These are phyloP conservation scores for Artibeus jamaicensis DNA, from an alignment of 2,797 vertebrate genomes.

Conservation along the genomic window DNA sequence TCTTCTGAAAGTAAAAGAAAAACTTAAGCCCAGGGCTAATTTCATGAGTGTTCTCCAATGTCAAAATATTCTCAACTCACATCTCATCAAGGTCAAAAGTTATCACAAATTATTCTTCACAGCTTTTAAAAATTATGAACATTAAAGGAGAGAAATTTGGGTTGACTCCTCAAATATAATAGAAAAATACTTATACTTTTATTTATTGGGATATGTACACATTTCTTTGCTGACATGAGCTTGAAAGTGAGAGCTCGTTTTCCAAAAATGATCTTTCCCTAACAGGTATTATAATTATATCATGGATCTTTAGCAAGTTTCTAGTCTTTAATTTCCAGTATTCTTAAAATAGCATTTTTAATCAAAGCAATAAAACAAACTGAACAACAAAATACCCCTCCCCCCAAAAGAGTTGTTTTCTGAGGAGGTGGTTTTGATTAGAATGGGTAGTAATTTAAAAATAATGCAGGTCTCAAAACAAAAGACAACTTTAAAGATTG, in stretches of 20 bases:
- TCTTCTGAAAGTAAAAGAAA: background rate
- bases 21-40: background rate
- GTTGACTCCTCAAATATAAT: background rate
- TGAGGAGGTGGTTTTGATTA: constrained; percentile 77
- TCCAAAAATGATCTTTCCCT: background rate
- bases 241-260: background rate
- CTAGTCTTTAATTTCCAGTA: constrained; percentile 60
- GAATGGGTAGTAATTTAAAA: constrained; percentile 76
- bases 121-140: constrained; percentile 13
- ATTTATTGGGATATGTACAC: background rate
- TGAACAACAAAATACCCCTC: background rate
- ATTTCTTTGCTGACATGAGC: background rate
- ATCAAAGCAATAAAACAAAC: background rate
- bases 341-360: constrained; percentile 66
- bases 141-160: background rate
- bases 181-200: background rate
- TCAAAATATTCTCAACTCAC: constrained; percentile 25
- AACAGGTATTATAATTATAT: constrained; percentile 49
- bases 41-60: background rate
- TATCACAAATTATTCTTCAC: background rate
- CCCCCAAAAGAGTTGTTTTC: background rate
- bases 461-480: constrained; percentile 71
- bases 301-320: constrained; percentile 48
- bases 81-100: constrained; percentile 1
- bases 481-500: constrained; percentile 69